Evolutionary conservation across 2,888 invertebrate species (phyloP).

Genomic region (Chromoteleia sp.): DNA sequence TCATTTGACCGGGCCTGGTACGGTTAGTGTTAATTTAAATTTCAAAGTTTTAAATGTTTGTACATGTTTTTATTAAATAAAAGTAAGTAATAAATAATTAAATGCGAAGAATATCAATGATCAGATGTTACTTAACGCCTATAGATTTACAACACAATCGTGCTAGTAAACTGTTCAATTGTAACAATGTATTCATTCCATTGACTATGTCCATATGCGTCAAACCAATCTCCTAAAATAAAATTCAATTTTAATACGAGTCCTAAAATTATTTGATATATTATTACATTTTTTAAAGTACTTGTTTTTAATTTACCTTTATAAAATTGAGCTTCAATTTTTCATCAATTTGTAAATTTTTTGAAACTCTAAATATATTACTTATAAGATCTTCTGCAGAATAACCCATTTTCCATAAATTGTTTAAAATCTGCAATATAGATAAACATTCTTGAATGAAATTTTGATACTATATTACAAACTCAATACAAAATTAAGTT

Average conservation of each 20-base stretch:
- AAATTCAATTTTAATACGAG: constrained; percentile 23
- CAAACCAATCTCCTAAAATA: constrained; percentile 92
- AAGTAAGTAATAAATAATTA: neutral
- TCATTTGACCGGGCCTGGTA: no score
- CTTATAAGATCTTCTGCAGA: constrained; percentile 98
- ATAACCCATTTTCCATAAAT: constrained; percentile 97
- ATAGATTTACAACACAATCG: constrained; percentile 88
- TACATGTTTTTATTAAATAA: constrained; percentile 7
- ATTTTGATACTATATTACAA: no score
- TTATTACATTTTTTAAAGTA: no score
- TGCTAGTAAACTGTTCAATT: constrained; percentile 95
- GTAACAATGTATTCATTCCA: constrained; percentile 94
- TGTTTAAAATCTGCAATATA: constrained; percentile 89
- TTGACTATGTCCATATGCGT: constrained; percentile 96
- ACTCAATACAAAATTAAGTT: no score
- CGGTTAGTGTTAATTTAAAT: no score
- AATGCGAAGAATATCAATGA: neutral
- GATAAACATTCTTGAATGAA: no score
- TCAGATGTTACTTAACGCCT: neutral
- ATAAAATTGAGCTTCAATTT: constrained; percentile 93
- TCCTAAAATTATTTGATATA: neutral
- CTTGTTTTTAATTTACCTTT: constrained; percentile 85
- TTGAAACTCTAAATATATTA: constrained; percentile 97
- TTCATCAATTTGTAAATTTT: constrained; percentile 93
- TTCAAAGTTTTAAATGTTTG: constrained; percentile 1